Evolutionary conservation across 2,113 vertebrate species (phyloP).

Genomic region (Equus przewalskii): DNA sequence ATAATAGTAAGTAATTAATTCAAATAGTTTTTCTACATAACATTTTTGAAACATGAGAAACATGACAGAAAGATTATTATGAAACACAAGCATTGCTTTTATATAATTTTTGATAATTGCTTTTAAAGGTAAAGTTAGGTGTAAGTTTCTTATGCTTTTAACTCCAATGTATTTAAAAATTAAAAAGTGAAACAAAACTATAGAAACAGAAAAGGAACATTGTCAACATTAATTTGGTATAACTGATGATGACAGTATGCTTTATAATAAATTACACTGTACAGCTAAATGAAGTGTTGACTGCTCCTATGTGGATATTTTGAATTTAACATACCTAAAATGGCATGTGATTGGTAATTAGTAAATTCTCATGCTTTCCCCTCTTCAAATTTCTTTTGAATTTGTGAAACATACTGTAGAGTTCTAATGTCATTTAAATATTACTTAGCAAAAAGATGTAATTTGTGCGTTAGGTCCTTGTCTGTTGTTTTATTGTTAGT

Average conservation of each 20-base stretch:
- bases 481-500: neutral
- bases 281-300: neutral
- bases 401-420: neutral
- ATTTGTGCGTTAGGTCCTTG: neutral
- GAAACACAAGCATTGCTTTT: neutral
- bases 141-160: neutral
- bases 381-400: neutral
- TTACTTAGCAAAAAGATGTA: neutral
- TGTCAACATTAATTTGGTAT: neutral
- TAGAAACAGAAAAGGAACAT: neutral
- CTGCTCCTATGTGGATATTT: neutral
- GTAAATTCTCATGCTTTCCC: neutral
- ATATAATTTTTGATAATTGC: neutral
- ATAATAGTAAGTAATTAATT: neutral
- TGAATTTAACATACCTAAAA: neutral
- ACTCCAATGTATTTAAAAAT: neutral
- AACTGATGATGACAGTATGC: neutral
- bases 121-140: neutral
- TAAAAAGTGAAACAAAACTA: neutral
- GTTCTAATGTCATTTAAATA: neutral
- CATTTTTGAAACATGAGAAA: slow-evolving; percentile 9
- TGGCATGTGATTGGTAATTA: neutral
- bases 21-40: neutral
- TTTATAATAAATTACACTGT: neutral
- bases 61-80: neutral